These are phyloP conservation scores for Lamprotornis superbus DNA, from an alignment of 2,113 vertebrate species.

Conservation along the genomic window DNA sequence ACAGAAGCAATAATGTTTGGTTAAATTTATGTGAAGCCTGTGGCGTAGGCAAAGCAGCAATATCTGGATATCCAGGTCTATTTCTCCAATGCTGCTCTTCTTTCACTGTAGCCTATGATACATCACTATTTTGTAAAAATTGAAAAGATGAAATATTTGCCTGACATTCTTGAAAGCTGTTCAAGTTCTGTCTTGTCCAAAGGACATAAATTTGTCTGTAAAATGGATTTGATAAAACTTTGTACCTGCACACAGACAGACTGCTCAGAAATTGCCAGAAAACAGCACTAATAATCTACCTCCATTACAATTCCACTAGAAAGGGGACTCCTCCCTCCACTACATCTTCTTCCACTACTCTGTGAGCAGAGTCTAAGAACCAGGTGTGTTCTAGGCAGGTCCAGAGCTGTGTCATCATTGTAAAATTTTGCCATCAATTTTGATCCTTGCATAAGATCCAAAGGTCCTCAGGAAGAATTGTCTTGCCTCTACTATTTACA, in stretches of 20 bases:
- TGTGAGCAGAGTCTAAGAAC: background rate
- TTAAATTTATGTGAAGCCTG: background rate
- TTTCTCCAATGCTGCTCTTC: background rate
- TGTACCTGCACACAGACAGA: background rate
- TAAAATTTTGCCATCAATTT: background rate
- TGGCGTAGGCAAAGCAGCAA: background rate
- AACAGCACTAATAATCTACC: background rate
- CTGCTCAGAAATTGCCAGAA: background rate
- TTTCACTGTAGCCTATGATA: background rate
- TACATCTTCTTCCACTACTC: background rate
- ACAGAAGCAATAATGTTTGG: background rate
- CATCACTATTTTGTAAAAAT: background rate
- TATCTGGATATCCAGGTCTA: background rate
- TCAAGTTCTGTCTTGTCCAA: background rate
- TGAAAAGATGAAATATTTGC: background rate
- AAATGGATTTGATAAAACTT: background rate
- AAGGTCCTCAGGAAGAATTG: background rate
- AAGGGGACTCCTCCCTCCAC: background rate
- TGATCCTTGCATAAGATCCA: background rate
- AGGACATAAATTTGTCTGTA: background rate
- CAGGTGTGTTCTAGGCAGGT: rapidly evolving
- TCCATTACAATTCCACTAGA: background rate
- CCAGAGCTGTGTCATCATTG: background rate
- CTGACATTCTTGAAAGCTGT: background rate
- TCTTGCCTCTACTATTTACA: background rate